Percentiles rank a stretch among this genome's conserved stretches.
phyloP scores from a whole-genome alignment of 1,140 invertebrate genomes.

The Drosophila mauritiana region DNA sequence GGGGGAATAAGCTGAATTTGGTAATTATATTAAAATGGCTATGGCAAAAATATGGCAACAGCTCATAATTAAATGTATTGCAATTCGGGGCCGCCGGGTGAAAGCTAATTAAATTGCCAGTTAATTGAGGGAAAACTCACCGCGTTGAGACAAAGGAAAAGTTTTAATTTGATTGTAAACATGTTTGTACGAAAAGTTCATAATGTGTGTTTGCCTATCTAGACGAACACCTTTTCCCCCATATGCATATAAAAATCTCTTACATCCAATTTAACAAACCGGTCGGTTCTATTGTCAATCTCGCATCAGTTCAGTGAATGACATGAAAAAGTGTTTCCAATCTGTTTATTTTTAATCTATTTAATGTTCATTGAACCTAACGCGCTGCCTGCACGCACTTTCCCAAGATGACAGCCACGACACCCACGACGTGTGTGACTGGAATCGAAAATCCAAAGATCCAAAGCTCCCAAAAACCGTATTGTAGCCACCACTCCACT shows the following conservation, averaged over 20 bases:
- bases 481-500: no score
- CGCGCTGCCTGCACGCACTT: slow-evolving; percentile 51
- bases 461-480: slow-evolving; percentile 5
- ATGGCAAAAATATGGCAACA: slow-evolving; percentile 44
- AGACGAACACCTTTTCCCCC: slow-evolving; percentile 4
- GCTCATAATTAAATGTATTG: slow-evolving; percentile 49
- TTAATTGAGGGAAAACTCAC: slow-evolving; percentile 32
- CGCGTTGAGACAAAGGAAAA: slow-evolving; percentile 38
- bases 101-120: slow-evolving; percentile 46
- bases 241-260: not conserved
- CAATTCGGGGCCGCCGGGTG: slow-evolving; percentile 18
- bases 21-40: slow-evolving; percentile 68
- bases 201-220: slow-evolving; percentile 33
- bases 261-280: slow-evolving; percentile 26
- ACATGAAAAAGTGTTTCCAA: slow-evolving; percentile 48
- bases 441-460: slow-evolving; percentile 59
- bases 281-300: slow-evolving; percentile 23
- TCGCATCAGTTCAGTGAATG: slow-evolving; percentile 42
- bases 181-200: slow-evolving; percentile 13
- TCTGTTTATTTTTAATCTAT: slow-evolving; percentile 71
- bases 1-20: slow-evolving; percentile 40
- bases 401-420: slow-evolving; percentile 33
- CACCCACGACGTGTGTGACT: slow-evolving; percentile 69
- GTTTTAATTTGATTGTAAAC: slow-evolving; percentile 37
- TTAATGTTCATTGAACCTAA: slow-evolving; percentile 75